Conservation (phyloP, 2,888 invertebrate species). For the Holacanthella duospinosa region DNA sequence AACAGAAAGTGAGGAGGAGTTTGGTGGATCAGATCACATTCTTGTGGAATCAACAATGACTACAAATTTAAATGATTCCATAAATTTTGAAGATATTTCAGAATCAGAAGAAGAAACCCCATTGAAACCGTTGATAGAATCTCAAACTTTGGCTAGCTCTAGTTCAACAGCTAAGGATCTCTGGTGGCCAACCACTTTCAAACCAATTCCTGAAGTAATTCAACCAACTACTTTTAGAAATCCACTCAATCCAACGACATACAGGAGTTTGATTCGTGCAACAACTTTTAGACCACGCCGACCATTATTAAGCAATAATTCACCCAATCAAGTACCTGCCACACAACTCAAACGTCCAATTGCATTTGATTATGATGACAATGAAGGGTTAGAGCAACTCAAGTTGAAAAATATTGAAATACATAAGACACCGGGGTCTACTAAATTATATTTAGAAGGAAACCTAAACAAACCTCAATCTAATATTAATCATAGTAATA, state of each 20-base stretch:
- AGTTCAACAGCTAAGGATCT: slow-evolving; percentile 9
- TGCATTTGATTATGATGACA: slow-evolving; percentile 28
- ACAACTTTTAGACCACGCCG: background rate
- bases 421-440: slow-evolving; percentile 20
- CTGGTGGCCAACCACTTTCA: slow-evolving; percentile 33
- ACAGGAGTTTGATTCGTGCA: slow-evolving; percentile 13
- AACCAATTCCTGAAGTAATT: slow-evolving; percentile 18
- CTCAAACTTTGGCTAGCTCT: background rate
- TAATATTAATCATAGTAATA: too few relatives aligned
- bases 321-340: background rate
- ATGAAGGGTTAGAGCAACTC: slow-evolving; percentile 28
- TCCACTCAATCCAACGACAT: slow-evolving; percentile 28
- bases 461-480: background rate
- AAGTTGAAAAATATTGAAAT: slow-evolving; percentile 36
- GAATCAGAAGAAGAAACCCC: background rate
- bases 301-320: background rate
- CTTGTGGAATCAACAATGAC: background rate
- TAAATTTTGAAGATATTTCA: background rate
- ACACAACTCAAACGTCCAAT: background rate
- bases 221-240: slow-evolving; percentile 31
- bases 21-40: background rate
- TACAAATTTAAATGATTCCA: background rate
- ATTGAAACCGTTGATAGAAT: background rate
- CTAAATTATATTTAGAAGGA: too few relatives aligned
- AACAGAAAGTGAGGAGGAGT: background rate